Percentiles rank a stretch among this genome's conserved stretches.
phyloP scores from a whole-genome alignment of 1,140 invertebrate genomes.

The Trichonephila inaurata region DNA sequence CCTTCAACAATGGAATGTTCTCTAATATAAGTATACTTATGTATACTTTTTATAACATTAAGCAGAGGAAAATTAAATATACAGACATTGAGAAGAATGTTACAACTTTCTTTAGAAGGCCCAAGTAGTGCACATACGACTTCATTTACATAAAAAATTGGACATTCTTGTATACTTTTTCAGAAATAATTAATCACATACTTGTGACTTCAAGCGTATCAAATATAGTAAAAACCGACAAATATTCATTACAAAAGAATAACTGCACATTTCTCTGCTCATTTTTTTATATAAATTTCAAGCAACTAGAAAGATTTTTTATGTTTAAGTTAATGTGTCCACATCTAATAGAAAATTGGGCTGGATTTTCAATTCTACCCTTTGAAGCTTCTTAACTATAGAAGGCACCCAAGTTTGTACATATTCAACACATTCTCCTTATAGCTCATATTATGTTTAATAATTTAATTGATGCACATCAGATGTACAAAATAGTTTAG shows the following conservation, averaged over 20 bases:
- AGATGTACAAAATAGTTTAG: too few relatives aligned
- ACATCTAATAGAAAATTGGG: too few relatives aligned
- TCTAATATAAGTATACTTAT: conserved; percentile 8
- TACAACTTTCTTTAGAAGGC: conserved; percentile 7
- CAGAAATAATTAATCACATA: background rate
- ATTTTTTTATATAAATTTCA: too few relatives aligned
- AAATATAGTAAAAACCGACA: too few relatives aligned
- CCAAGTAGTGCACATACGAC: too few relatives aligned
- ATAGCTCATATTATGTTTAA: too few relatives aligned
- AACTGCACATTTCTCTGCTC: too few relatives aligned
- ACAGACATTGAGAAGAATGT: background rate
- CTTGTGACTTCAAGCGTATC: background rate
- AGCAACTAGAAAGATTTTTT: too few relatives aligned
- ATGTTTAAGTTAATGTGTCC: too few relatives aligned
- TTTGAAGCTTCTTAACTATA: background rate
- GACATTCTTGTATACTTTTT: background rate
- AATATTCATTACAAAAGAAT: too few relatives aligned
- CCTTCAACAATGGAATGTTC: conserved; percentile 32
- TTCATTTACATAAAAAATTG: background rate
- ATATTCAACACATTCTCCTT: background rate
- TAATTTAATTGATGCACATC: too few relatives aligned
- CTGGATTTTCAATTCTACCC: background rate
- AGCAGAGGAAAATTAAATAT: conserved; percentile 40
- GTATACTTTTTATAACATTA: conserved; percentile 51
- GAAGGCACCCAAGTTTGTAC: background rate